Evolutionary conservation across 2,888 invertebrate genomes (phyloP), one percentile per base, ranked within the genome.

Genomic region (Nomada flava): DNA sequence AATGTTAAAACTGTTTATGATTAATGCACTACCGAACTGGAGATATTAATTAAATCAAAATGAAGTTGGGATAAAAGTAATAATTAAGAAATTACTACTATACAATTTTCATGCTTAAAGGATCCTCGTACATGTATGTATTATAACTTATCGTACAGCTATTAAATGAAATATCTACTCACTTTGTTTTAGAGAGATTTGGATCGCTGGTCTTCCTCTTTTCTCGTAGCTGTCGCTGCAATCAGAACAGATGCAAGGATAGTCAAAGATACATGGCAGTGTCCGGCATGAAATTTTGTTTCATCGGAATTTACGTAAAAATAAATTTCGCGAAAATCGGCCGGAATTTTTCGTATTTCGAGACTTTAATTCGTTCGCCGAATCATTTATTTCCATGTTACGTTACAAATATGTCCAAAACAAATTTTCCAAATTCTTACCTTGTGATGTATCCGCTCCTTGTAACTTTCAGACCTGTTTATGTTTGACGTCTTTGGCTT

Each of bases 131-230:
- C 47, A 26, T 26, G 26, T 26, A 26, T 26, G 26, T 26, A 26
- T 26, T 26, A 26, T 0, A 18, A 44, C 42, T 55, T 42, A 29
- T 23, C 69, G 18, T 63, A 23, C 7, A 63, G 18, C 36, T 53
- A 65, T 71, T 3, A 59, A 64, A 79, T 10, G 53, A 76, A 77
- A 78, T 73, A 13, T 70, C 1, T 65, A 95, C 96, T 96, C 92
- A 96, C 96, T 95, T 95, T 89, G 95, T 95, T 93, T 96, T 96
- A 85, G 96, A 96, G 90, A 97, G 95, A 94, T 96, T 97, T 64
- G 97, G 97, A 95, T 97, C 97, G 91, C 97, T 97, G 90, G 96
- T 96, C 94, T 97, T 97, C 91, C 97, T 95, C 90, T 96, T 95
- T 92, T 96, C 96, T 84, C 96, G 95, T 85, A 95, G 91, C 92